These are phyloP conservation scores for Clavelina lepadiformis DNA, from an alignment of 23 tunicate species.

Conservation along the genomic window DNA sequence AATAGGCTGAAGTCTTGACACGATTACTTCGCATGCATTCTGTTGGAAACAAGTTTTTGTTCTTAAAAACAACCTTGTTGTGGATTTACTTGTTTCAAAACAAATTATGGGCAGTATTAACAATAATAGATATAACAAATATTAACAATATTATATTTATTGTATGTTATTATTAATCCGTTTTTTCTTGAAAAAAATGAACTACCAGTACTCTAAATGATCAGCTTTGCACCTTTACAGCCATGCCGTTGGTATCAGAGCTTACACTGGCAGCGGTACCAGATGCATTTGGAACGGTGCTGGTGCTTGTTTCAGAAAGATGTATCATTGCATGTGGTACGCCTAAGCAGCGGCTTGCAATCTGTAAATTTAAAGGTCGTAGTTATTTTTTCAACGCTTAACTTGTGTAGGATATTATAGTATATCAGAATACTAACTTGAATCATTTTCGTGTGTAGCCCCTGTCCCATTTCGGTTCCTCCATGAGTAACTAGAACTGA, in stretches of 20 bases:
- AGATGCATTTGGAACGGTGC: constrained; percentile 75
- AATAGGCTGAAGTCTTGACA: constrained; percentile 47
- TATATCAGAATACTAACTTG: no score
- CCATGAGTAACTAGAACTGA: constrained; percentile 84
- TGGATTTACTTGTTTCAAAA: no score
- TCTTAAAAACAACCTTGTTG: no score
- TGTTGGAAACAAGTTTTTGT: no score
- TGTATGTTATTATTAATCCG: no score
- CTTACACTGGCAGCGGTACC: constrained; percentile 76
- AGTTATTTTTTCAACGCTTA: background rate
- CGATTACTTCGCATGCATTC: constrained; percentile 65
- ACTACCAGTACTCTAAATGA: no score
- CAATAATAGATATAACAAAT: no score
- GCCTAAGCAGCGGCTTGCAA: constrained; percentile 74
- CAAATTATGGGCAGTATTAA: no score
- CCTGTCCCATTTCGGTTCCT: constrained; percentile 98
- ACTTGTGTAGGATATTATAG: no score
- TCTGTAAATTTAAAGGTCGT: constrained; percentile 22
- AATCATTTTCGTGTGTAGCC: constrained; percentile 88
- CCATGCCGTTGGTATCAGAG: constrained; percentile 84
- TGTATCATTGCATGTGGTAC: constrained; percentile 50
- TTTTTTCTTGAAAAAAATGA: no score
- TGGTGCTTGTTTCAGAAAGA: constrained; percentile 73
- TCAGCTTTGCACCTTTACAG: no score
- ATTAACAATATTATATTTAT: no score